Evolutionary conservation across 2,797 vertebrate genomes (phyloP), one percentile per base, ranked within the genome.

Genomic region (Pagetopsis macropterus): DNA sequence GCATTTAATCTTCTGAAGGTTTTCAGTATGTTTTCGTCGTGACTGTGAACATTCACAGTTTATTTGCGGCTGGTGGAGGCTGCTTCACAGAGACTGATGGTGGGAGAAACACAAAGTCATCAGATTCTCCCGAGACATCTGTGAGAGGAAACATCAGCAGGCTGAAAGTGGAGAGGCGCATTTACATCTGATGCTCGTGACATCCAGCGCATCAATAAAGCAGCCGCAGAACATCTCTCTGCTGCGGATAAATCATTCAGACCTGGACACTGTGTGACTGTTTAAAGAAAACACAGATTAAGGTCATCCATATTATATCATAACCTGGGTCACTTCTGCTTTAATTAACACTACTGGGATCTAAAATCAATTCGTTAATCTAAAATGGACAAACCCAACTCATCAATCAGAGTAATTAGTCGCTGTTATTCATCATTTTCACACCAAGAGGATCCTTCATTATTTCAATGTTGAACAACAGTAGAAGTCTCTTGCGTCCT

Each of bases 151-250:
- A 23, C 68, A 56, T 43, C 49, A 8, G 72, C 70, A 0, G 61
- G 50, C 45, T 14, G 50, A 50, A 5, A 45, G 62, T 2, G 9
- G 46, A 27, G 31, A 19, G 21, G 17, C 5, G 9, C 62, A 9
- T 68, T 45, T 33, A 27, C 27, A 52, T 75, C 10, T 55, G 65
- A 54, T 44, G 59, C 31, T 54, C 45, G 64, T 3, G 50, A 51
- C 58, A 4, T 65, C 21, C 15, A 43, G 31, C 69, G 82, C 82
- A 82, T 78, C 71, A 84, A 80, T 84, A 78, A 86, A 72, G 81
- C 75, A 81, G 62, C 59, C 1, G 11, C 46, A 70, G 49, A 61
- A 59, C 15, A 3, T 19, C 8, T 19, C 14, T 16, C 33, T 37
- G 33, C 33, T 49, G 40, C 13, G 1, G 63, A 65, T 84, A n/a